A percentile compares a stretch with the other conserved stretches of the same genome.
Conservation (phyloP, 2,888 invertebrate species). For the Polyommatus iphigenia region DNA sequence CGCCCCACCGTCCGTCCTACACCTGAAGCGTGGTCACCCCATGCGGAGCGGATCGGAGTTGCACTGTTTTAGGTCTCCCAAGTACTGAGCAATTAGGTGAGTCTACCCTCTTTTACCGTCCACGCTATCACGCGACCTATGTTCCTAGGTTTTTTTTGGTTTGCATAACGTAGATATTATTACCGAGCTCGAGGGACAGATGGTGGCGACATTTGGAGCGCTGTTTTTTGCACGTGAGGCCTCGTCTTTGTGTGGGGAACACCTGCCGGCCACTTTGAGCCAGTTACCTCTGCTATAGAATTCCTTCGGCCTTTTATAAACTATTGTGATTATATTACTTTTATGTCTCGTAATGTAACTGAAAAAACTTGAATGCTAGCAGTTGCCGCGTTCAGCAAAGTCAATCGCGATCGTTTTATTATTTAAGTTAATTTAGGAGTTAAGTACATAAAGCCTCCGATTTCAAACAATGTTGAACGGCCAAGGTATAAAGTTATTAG, state of each 20-base stretch:
- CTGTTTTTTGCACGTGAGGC: slow-evolving; percentile 55
- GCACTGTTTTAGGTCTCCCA: slow-evolving; percentile 64
- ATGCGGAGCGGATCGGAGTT: slow-evolving; percentile 48
- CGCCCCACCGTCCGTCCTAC: slow-evolving; percentile 52
- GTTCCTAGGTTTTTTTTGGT: slow-evolving; percentile 45
- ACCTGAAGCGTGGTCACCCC: slow-evolving; percentile 32
- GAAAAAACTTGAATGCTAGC: not conserved
- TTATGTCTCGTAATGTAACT: not conserved
- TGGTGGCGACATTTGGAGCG: slow-evolving; percentile 68
- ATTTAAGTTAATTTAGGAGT: not conserved
- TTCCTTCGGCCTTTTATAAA: slow-evolving; percentile 27
- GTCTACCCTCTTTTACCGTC: slow-evolving; percentile 47
- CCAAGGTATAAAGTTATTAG: not conserved
- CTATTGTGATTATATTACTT: slow-evolving; percentile 19
- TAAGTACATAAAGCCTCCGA: not conserved
- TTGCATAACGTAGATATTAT: slow-evolving; percentile 35
- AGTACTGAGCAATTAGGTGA: slow-evolving; percentile 55
- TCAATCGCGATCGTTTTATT: slow-evolving; percentile 6
- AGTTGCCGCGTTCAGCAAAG: not conserved
- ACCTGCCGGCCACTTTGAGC: slow-evolving; percentile 61
- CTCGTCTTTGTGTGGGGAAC: slow-evolving; percentile 62
- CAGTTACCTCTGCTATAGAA: slow-evolving; percentile 52
- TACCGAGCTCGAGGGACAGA: slow-evolving; percentile 55
- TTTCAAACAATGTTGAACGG: not conserved
- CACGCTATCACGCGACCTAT: slow-evolving; percentile 29